Evolutionary conservation across 2,113 vertebrate species (phyloP), one percentile per base, ranked within the genome.

Genomic region (Saccopteryx bilineata): DNA sequence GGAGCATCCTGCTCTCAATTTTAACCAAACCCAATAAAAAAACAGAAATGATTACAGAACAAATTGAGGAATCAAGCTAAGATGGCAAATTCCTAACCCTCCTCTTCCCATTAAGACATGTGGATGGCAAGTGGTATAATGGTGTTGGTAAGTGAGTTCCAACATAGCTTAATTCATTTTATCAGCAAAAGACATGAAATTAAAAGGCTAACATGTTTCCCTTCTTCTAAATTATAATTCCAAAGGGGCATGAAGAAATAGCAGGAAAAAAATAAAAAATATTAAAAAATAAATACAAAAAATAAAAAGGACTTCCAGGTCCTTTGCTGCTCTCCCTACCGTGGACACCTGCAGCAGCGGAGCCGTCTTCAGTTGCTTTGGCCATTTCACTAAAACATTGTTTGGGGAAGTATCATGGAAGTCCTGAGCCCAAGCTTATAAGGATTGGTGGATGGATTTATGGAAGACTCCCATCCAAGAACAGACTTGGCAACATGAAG

Each of bases 361-460:
- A 39, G 39, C 39, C 39, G 39, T 39, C 39, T 39, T 39, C 39
- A 39, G 39, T 39, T 39, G 39, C 39, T 39, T 39, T 39, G 39
- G 39, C 39, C 39, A 94, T 7, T 68, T 1, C 19, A 9, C 14
- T 75, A 60, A 46, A 79, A 24, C 52, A 18, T 93, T 90, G 48
- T 65, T 39, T 14, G 46, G 7, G 81, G 94, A 75, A 84, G 97
- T 58, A n/a, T 89, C 71, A 99, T 99, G 99, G 99, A 99, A 0
- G 97, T 99, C 94, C 98, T 99, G 88, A 98, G 99, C 13, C 99
- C 99, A n/a, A 98, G 24, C 97, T 99, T 69, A 76, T 99, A 66
- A 99, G 98, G 95, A 99, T 99, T 4, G 98, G 98, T 33, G 99
- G 99, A 0, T 98, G 99, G 87, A 98, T 99, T 92, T 99, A 99